Evolutionary conservation across 2,797 vertebrate species (phyloP), one percentile per base, ranked within the genome.

Genomic region (Girardinus metallicus): DNA sequence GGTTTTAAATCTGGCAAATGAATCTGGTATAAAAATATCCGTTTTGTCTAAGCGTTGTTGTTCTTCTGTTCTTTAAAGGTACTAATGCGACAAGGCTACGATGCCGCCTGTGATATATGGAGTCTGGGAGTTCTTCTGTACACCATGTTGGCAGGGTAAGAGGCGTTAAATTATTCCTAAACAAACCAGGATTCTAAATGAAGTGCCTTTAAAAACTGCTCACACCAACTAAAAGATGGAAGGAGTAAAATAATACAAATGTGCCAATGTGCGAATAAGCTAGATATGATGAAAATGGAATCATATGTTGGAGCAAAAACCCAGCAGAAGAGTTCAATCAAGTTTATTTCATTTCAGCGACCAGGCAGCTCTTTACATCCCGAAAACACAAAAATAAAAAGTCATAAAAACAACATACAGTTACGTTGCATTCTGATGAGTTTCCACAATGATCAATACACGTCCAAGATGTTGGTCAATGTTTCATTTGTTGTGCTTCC

Each of bases 71-170:
- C 76, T 79, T 15, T 88, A 7, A 81, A 99, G 98, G 98, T 99
- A 93, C 96, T 99, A 88, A 99, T 97, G 97, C 95, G 98, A 80
- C 98, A 99, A 90, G 98, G 98, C 57, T 99, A 99, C 73, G 98
- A 99, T 91, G 98, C 98, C 90, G 98, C 98, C 70, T 99, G 98
- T 95, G 98, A 99, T 92, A 99, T 99, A 89, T 99, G 98, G 98
- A 99, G 98, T 91, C 95, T 99, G 73, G 98, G 98, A 87, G 98
- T 99, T 86, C 96, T 99, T 68, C 96, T 99, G 55, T 99, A 99
- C 83, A 99, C 98, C 6, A 99, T 99, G 98, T 83, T 99, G 91
- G 98, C 98, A 85, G 98, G 98, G 98, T 99, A 92, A 96, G 97
- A 86, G 49, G 47, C n/a, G 43, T 57, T 6, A 4, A 9, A 26